Conservation (phyloP, 2,888 invertebrate species). For the Oscheius sp. region DNA sequence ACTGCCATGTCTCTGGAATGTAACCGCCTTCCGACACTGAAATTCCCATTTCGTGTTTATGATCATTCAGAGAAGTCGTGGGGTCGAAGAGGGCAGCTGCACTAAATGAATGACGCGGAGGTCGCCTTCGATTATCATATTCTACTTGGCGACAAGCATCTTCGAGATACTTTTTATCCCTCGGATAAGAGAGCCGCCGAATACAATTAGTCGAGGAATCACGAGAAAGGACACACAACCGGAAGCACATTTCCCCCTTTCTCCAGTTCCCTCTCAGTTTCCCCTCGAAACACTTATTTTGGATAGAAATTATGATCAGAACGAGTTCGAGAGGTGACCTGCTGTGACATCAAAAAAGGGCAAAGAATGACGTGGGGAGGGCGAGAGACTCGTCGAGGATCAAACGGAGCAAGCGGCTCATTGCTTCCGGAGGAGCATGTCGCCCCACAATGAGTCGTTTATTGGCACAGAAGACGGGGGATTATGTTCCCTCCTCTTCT, state of each 20-base stretch:
- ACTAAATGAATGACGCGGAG: too few species aligned
- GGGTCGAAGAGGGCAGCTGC: too few species aligned
- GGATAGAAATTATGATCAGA: neutral
- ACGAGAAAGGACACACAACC: constrained; percentile 6
- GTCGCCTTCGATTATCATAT: too few species aligned
- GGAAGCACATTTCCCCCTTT: constrained; percentile 10
- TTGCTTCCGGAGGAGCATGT: constrained; percentile 16
- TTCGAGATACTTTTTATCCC: neutral
- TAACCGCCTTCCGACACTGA: constrained; percentile 39
- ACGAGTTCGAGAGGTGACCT: too few species aligned
- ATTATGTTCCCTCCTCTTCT: too few species aligned
- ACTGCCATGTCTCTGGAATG: constrained; percentile 34
- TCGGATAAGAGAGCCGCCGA: constrained; percentile 9
- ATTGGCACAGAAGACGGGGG: constrained; percentile 1
- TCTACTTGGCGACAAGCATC: too few species aligned
- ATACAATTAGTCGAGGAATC: constrained; percentile 14
- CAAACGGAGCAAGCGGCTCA: neutral
- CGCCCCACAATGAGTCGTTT: constrained; percentile 24
- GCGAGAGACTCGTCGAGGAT: neutral
- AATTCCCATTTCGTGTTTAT: constrained; percentile 7
- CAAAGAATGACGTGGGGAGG: too few species aligned
- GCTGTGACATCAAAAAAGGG: too few species aligned
- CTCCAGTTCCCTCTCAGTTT: neutral
- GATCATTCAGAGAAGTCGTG: neutral
- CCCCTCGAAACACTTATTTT: neutral